A percentile compares a stretch with the other conserved stretches of the same genome.
Conservation (phyloP, 2,888 invertebrate species). For the Limnephilus marmoratus region DNA sequence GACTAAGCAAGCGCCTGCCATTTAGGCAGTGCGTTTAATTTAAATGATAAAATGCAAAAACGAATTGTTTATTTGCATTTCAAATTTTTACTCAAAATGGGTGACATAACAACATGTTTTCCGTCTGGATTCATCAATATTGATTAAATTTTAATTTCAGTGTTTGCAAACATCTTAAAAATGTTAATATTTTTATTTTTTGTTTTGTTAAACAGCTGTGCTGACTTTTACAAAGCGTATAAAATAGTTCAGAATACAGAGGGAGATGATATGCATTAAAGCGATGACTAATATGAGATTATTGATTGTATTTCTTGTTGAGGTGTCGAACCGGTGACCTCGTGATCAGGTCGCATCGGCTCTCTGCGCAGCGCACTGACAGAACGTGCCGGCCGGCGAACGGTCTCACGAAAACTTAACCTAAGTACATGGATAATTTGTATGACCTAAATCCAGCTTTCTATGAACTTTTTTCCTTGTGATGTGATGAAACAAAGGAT, state of each 20-base stretch:
- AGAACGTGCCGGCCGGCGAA: not conserved
- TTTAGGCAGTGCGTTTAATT: not conserved
- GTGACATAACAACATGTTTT: not conserved
- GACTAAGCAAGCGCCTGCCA: not conserved
- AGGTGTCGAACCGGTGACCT: not conserved
- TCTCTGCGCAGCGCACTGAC: not conserved
- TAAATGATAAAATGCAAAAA: not conserved
- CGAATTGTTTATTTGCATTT: not conserved
- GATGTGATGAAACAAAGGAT: not conserved
- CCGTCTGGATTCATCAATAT: not conserved
- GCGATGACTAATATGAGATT: not conserved
- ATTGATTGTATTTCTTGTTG: not conserved
- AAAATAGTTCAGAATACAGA: not conserved
- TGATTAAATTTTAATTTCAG: not conserved
- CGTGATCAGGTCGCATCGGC: not conserved
- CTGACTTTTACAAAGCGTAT: not conserved
- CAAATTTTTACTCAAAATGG: not conserved
- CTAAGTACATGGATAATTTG: not conserved
- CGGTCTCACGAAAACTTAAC: not conserved
- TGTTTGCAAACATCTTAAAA: not conserved
- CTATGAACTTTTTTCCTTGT: not conserved
- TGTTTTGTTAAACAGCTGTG: not conserved
- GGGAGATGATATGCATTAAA: not conserved
- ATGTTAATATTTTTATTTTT: not conserved
- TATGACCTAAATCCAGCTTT: not conserved